These are phyloP conservation scores for Lagopus leucura DNA, from an alignment of 2,113 vertebrate genomes.

Conservation along the genomic window DNA sequence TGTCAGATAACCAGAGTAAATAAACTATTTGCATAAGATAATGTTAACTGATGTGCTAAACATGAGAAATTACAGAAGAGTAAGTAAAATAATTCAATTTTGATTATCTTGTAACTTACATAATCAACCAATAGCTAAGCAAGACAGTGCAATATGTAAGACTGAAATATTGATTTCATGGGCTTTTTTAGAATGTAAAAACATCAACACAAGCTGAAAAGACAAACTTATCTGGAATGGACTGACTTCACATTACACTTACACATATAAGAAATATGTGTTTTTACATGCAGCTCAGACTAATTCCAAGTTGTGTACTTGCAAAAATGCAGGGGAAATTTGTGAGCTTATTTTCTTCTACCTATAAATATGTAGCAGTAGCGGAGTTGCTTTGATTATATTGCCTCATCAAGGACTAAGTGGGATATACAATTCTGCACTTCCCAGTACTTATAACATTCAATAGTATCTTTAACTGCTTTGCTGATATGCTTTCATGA, in stretches of 20 bases:
- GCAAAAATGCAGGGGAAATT: neutral
- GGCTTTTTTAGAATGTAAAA: neutral
- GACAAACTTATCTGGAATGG: neutral
- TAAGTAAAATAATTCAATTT: neutral
- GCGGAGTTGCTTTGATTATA: neutral
- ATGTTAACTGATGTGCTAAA: neutral
- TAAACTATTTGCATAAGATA: neutral
- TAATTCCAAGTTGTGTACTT: neutral
- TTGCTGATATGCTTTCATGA: neutral
- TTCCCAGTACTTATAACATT: neutral
- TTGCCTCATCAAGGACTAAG: neutral
- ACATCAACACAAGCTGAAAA: neutral
- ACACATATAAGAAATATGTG: neutral
- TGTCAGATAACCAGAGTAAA: neutral
- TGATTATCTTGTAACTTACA: neutral
- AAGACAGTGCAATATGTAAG: neutral
- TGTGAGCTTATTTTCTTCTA: neutral
- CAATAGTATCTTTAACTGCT: neutral
- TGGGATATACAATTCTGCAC: neutral
- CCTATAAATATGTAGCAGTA: neutral
- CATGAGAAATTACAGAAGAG: neutral
- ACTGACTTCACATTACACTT: neutral
- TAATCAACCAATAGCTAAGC: neutral
- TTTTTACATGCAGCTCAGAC: fast-evolving
- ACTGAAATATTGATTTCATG: neutral